A percentile compares a stretch with the other conserved stretches of the same genome.
These are phyloP conservation scores for Rapana venosa DNA, from an alignment of 2,888 invertebrate genomes.

Conservation along the genomic window DNA sequence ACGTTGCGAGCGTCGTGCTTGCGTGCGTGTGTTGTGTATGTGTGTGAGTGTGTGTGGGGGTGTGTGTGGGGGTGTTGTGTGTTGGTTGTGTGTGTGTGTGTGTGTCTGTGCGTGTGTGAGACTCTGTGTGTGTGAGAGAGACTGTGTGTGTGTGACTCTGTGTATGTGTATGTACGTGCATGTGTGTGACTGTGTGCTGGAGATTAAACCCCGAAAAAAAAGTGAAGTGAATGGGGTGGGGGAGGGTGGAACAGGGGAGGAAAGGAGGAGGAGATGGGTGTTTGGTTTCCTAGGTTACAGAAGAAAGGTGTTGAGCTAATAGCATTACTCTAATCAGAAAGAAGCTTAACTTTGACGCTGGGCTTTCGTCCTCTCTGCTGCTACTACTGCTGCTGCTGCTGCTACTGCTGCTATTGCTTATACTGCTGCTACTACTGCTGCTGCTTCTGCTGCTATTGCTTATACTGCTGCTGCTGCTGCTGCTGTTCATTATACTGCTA, in stretches of 20 bases:
- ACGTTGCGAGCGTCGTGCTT: no score
- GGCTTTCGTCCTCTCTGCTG: neutral
- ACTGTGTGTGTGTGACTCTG: neutral
- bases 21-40: neutral
- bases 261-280: neutral
- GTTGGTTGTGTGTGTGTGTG: neutral
- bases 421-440: neutral
- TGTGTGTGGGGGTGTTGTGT: neutral
- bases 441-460: neutral
- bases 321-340: neutral
- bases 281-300: neutral
- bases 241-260: neutral
- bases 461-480: neutral
- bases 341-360: neutral
- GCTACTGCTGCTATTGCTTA: neutral
- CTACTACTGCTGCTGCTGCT: neutral
- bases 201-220: no score
- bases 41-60: neutral
- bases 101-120: neutral
- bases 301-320: neutral
- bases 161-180: conserved; percentile 5
- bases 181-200: conserved; percentile 26
- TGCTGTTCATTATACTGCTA: neutral
- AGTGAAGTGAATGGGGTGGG: no score
- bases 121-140: neutral